Evolutionary conservation across 2,797 vertebrate genomes (phyloP).

Genomic region (Cossypha dichroa): DNA sequence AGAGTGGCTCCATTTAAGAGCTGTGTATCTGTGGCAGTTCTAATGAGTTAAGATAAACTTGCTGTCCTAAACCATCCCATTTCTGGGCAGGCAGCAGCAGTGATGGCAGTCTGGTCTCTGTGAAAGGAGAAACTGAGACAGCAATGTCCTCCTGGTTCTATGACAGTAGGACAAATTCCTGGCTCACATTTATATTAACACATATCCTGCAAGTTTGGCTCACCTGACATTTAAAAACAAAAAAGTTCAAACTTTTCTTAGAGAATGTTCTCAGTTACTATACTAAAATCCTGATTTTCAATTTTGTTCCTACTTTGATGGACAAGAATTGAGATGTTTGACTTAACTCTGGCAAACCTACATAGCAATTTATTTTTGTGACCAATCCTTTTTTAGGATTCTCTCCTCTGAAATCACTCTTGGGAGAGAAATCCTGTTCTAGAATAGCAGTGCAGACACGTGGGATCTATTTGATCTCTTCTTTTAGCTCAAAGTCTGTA

Average conservation of each 20-base stretch:
- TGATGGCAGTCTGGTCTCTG: neutral
- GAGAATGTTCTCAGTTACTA: neutral
- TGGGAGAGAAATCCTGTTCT: slow-evolving; percentile 28
- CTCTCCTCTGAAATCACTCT: slow-evolving; percentile 21
- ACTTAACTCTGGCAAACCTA: slow-evolving; percentile 21
- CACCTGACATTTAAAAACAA: neutral
- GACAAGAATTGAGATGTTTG: slow-evolving; percentile 32
- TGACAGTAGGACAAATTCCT: neutral
- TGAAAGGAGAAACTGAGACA: neutral
- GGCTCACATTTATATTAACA: neutral
- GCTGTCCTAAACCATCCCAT: neutral
- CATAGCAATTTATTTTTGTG: slow-evolving; percentile 24
- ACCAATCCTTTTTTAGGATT: neutral
- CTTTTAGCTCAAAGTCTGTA: slow-evolving; percentile 51
- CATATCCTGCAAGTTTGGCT: neutral
- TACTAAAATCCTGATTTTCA: neutral
- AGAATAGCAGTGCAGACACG: slow-evolving; percentile 16
- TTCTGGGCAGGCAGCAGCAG: neutral
- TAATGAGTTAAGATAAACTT: neutral
- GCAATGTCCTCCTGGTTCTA: neutral
- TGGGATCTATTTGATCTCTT: slow-evolving; percentile 50
- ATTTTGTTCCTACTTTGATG: slow-evolving; percentile 3
- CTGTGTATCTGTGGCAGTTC: neutral
- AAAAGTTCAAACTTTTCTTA: neutral
- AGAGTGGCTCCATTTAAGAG: neutral